These are phyloP conservation scores for Lasioglossum leucozonium DNA, from an alignment of 2,888 invertebrate genomes.

Conservation along the genomic window DNA sequence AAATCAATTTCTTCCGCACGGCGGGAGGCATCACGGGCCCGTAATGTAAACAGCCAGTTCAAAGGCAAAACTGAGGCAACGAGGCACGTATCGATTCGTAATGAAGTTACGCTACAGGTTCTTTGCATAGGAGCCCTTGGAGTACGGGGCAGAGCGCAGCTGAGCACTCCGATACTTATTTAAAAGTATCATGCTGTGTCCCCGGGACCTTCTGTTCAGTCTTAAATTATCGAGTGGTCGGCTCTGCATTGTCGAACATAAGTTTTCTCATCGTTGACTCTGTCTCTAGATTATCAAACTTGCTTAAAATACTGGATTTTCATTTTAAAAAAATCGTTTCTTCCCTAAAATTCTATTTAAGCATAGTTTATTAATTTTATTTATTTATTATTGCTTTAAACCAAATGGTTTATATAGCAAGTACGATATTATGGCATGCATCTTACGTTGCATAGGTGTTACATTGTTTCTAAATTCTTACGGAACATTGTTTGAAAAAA, in stretches of 20 bases:
- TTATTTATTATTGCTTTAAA: too few species aligned
- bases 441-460: too few species aligned
- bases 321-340: too few species aligned
- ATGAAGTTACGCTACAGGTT: constrained; percentile 5
- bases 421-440: too few species aligned
- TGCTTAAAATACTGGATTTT: too few species aligned
- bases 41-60: neutral
- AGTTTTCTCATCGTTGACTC: neutral
- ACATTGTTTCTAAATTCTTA: too few species aligned
- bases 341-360: neutral
- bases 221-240: neutral
- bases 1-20: constrained; percentile 8
- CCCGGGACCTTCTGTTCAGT: neutral
- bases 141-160: neutral
- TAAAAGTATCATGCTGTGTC: neutral
- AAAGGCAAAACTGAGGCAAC: neutral
- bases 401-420: too few species aligned
- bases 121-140: neutral
- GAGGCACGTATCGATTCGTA: neutral
- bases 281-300: neutral
- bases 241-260: neutral
- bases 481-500: too few species aligned
- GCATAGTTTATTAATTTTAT: too few species aligned
- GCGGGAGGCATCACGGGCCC: neutral
- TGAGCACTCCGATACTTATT: neutral